Base-by-base conservation (phyloP, 2,797 vertebrate species). In the Clamator glandarius region DNA sequence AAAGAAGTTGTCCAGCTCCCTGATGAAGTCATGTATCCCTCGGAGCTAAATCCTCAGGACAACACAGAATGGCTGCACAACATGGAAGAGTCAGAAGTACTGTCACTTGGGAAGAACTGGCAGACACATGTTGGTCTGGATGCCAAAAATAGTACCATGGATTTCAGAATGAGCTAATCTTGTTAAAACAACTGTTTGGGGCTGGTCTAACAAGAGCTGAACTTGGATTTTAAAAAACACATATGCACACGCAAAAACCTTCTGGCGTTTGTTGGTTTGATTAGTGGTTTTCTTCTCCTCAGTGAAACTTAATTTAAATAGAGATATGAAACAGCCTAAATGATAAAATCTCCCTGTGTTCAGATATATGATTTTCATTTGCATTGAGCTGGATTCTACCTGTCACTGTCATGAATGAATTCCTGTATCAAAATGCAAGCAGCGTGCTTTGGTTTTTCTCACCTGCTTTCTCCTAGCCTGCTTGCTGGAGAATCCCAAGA, bases 151-250 rank as follows among this genome's bases (percentile, higher is more conserved):
- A 73, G 41, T 75, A 72, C 46, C 64, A 67, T 44, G 64, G 54
- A 42, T 90, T 97, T 86, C 9, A 15, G 92, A 91, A 83, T 74
- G 50, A 74, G 28, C 70, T 90, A 64, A 82, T 92, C 82, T 67
- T 84, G 44, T 80, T 84, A 80, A 90, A 91, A 89, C 52, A 88
- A 39, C 31, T 54, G 41, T 36, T 90, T 72, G 57, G 66, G 66
- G 44, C 36, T 81, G 46, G 73, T 46, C 73, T 46, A 63, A 28
- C 33, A 76, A 69, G 67, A 55, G 7, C 59, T 72, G 80, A 52
- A 66, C 84, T 69, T 72, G 51, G 35, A 59, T 80, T 85, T 72
- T 28, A 59, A 59, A 89, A 84, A 55, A 31, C 20, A 58, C 17
- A 28, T 42, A 58, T 1, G 3, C 35, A 57, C 11, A 35, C 15